Base-by-base conservation (phyloP, 2,888 invertebrate genomes). In the Papilio protenor region DNA sequence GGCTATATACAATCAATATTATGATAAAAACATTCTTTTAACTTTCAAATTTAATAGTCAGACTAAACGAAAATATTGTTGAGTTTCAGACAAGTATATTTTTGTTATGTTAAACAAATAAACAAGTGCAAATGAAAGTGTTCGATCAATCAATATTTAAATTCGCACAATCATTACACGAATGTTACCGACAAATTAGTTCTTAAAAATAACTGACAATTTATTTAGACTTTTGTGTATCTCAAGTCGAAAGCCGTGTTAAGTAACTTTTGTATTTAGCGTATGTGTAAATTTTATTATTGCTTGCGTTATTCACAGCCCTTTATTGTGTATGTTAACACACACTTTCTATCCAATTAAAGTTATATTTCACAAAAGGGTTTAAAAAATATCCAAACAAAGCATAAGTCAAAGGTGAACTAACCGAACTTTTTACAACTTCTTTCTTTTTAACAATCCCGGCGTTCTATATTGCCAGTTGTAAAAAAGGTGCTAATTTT, bases 271-370 rank as follows among this genome's bases (percentile, higher is more conserved):
- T 57, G 72, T 61, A 77, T 52, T 77, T 77, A 73, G 73, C 77
- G 64, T 18, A 61, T 61, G n/a, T 72, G 47, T 61, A 77, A 64
- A 61, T 10, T 77, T 77, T 77, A 77, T 73, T 64, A 77, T 45
- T n/a, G 55, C 49, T 77, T 64, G 64, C 49, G 16, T 72, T 14
- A 73, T 76, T 72, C 52, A 52, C 72, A 52, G 61, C 72, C 72
- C 71, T 71, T 76, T 71, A 59, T 61, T 47, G 8, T 70, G 45
- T 61, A 49, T 21, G n/a, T 61, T 49, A 55, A 73, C 52, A 73
- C 18, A 23, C 57, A 73, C 77, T 77, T 73, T 77, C 77, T 52
- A 64, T 10, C 33, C 61, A 52, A 64, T 40, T 64, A 74, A 74
- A 74, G 12, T 73, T 45, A 40, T 40, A 40, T 40, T 40, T 18